Evolutionary conservation across 2,888 invertebrate genomes (phyloP).

Genomic region (Cryptocheilus praepositus): DNA sequence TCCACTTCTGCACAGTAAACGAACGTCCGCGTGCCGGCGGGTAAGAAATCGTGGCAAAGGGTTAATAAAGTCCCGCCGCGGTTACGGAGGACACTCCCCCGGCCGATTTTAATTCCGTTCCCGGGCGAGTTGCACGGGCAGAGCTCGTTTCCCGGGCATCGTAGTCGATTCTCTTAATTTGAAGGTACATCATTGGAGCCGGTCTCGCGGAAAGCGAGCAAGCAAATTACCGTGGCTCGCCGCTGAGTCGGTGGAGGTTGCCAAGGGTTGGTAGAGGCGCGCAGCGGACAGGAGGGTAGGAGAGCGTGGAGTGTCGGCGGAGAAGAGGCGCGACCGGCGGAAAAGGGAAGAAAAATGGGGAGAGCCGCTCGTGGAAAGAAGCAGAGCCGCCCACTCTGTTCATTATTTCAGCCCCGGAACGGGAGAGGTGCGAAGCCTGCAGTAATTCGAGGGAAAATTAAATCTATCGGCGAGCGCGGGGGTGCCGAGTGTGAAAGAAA

Average conservation of each 20-base stretch:
- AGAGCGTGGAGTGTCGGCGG: background rate
- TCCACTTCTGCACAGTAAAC: no score
- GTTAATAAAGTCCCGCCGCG: no score
- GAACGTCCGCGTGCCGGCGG: no score
- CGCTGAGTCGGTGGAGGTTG: background rate
- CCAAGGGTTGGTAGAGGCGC: background rate
- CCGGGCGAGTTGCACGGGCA: background rate
- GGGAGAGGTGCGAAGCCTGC: constrained; percentile 24
- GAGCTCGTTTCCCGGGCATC: background rate
- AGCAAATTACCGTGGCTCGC: constrained; percentile 23
- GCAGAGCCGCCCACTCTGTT: constrained; percentile 32
- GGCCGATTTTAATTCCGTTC: constrained; percentile 1
- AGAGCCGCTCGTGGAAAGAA: constrained; percentile 18
- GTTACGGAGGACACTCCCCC: background rate
- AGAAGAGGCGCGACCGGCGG: background rate
- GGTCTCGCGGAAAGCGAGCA: constrained; percentile 10
- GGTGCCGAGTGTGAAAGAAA: background rate
- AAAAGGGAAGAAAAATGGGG: constrained; percentile 20
- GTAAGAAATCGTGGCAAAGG: no score
- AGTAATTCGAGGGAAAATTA: constrained; percentile 39
- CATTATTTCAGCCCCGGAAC: constrained; percentile 32
- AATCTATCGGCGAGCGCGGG: constrained; percentile 27
- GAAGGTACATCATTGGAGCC: constrained; percentile 20
- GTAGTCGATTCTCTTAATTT: constrained; percentile 24
- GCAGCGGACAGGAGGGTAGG: background rate